Conservation (phyloP, 2,113 vertebrate species). For the Mola mola region DNA sequence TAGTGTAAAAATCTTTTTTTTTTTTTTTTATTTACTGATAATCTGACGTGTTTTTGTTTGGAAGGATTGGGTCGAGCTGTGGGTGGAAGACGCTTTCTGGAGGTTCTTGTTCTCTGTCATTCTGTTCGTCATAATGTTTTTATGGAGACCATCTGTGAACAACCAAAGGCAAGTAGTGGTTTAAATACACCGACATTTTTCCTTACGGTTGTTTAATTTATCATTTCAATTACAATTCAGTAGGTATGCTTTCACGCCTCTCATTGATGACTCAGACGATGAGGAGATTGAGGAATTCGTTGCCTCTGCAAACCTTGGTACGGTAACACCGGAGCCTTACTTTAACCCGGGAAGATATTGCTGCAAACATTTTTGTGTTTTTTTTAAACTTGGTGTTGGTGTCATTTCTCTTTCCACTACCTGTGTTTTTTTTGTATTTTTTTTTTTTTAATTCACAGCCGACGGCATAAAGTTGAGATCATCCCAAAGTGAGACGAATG, state of each 20-base stretch:
- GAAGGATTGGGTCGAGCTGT: constrained; percentile 90
- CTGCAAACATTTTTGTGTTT: not conserved
- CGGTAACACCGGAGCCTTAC: not conserved
- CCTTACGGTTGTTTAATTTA: not conserved
- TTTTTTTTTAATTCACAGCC: too few species aligned
- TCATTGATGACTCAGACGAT: constrained; percentile 91
- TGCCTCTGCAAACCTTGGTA: constrained; percentile 85
- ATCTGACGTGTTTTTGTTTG: not conserved
- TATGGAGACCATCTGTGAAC: constrained; percentile 91
- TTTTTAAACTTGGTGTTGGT: not conserved
- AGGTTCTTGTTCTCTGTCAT: constrained; percentile 89
- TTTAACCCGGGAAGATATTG: too few species aligned
- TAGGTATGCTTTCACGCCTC: constrained; percentile 90
- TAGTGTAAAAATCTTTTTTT: not conserved
- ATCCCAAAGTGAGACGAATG: constrained; percentile 83
- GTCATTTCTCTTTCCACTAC: not conserved
- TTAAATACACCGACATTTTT: not conserved
- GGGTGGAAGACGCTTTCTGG: constrained; percentile 92
- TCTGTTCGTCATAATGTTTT: constrained; percentile 89
- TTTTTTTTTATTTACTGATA: not conserved
- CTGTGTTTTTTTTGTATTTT: not conserved
- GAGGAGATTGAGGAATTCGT: constrained; percentile 89
- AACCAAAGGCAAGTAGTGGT: constrained; percentile 83
- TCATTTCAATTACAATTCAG: not conserved
- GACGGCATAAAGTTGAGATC: constrained; percentile 88